Base-by-base conservation (phyloP, 2,113 vertebrate genomes). In the Corynorhinus townsendii region DNA sequence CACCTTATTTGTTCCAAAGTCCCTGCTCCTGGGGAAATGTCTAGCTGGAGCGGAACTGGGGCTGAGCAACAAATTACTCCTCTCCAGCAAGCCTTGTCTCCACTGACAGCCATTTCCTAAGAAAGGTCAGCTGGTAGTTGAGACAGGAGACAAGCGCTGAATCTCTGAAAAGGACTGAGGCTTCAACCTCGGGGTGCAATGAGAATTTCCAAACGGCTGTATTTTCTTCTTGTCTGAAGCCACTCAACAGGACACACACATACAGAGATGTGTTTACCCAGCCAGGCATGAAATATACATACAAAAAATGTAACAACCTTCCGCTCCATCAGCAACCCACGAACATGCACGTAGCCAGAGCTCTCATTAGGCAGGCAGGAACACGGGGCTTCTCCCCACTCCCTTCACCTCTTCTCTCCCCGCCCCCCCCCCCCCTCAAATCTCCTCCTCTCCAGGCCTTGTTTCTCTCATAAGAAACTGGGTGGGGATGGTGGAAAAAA, bases 41-140 rank as follows among this genome's bases (percentile, higher is more conserved):
- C 54, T 97, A 77, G 92, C 90, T 90, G 95, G 35, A 54, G 52
- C 62, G 88, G 77, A 69, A 96, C 83, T 81, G 91, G 95, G 95
- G 88, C 9, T 68, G 91, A 92, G 93, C 92, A 95, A 96, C 93
- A 97, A 97, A 92, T 95, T 93, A 95, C 86, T 97, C 95, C 56
- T 94, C 75, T 90, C 83, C 69, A 72, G 77, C 14, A 33, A 88
- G 83, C 93, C 91, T 88, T 56, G 80, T 94, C 92, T 97, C 94
- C 52, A 56, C 93, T 92, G 92, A 93, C 96, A 91, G 38, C 88
- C 62, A 11, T 72, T 95, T 87, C 90, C 49, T 52, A 93, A 45
- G 66, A 96, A 97, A 97, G 97, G 97, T 97, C 97, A 96, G 90
- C n/a, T 20, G 52, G 94, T 0, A 0, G 59, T 71, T 66, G 84